These are phyloP conservation scores for Lates calcarifer DNA, from an alignment of 2,113 vertebrate species.

Conservation along the genomic window DNA sequence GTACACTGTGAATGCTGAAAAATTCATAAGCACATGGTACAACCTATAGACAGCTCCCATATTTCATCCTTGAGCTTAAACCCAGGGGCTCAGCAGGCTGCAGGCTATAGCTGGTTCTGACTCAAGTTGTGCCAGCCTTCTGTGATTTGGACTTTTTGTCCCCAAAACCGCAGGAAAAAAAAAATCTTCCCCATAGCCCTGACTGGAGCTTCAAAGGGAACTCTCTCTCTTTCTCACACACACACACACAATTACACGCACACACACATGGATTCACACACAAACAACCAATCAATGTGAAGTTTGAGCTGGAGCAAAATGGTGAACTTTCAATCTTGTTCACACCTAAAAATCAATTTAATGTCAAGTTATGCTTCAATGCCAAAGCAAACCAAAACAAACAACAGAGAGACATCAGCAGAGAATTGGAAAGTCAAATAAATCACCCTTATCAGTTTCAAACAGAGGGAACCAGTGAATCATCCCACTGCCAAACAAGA, in stretches of 20 bases:
- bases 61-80: conserved; percentile 53
- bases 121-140: no score
- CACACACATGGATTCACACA: conserved; percentile 6
- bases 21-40: conserved; percentile 42
- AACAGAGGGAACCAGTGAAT: conserved; percentile 60
- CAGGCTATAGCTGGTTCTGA: no score
- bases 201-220: conserved; percentile 4
- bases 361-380: conserved; percentile 60
- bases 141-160: no score
- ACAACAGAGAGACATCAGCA: conserved; percentile 53
- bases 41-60: conserved; percentile 34
- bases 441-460: conserved; percentile 64
- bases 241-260: not conserved
- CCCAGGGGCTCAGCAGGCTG: conserved; percentile 51
- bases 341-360: conserved; percentile 64
- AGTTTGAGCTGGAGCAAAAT: conserved; percentile 37
- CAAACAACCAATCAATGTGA: conserved; percentile 52
- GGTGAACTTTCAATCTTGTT: conserved; percentile 51
- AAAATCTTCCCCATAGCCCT: no score
- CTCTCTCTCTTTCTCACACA: not conserved
- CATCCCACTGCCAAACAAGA: conserved; percentile 49
- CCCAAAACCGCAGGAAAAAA: no score
- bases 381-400: conserved; percentile 58
- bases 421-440: conserved; percentile 56
- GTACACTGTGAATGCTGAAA: conserved; percentile 15